Evolutionary conservation across 2,113 vertebrate genomes (phyloP), one percentile per base, ranked within the genome.

Genomic region (Menidia beryllina): DNA sequence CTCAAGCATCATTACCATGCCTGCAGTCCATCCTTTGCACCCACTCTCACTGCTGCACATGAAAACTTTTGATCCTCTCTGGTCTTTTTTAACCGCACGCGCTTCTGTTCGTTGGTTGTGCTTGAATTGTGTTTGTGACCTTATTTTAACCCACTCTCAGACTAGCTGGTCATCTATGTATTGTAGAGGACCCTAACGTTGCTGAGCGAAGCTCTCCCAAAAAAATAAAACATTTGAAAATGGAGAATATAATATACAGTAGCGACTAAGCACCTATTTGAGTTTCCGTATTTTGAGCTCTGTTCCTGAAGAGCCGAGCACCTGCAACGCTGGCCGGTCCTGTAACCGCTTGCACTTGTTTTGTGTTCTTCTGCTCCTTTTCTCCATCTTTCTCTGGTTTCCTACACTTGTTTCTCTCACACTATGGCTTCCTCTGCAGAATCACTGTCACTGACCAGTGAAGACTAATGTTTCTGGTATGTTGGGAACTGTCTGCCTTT

Each of bases 391-490:
- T 69, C 63, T 57, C 72, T 81, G 84, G 90, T 59, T 63, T 75
- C 53, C 70, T 48, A 69, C 77, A 69, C 75, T 69, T 84, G 92
- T 92, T 91, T 94, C 90, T 94, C 92, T 89, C 95, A 93, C 95
- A 95, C 96, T 94, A 93, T 71, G 94, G 92, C 95, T 96, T 94
- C 96, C 94, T 78, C 96, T 96, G 94, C 97, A 98, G 97, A 98
- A 98, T 99, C 94, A 98, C 97, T 95, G 95, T 99, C 95, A 97
- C 96, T 98, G 96, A 98, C 94, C 96, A 96, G 82, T 99, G 97
- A 99, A 94, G 97, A 98, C 83, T 92, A 93, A 91, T 94, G 86
- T 92, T 91, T 95, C 91, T 75, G 96, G 97, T 98, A 98, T 85
- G 96, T 97, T 92, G 77, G 82, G 90, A 92, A 82, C 91, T 93